Conservation (phyloP, 2,888 invertebrate species). For the Pristionchus maxplancki region DNA sequence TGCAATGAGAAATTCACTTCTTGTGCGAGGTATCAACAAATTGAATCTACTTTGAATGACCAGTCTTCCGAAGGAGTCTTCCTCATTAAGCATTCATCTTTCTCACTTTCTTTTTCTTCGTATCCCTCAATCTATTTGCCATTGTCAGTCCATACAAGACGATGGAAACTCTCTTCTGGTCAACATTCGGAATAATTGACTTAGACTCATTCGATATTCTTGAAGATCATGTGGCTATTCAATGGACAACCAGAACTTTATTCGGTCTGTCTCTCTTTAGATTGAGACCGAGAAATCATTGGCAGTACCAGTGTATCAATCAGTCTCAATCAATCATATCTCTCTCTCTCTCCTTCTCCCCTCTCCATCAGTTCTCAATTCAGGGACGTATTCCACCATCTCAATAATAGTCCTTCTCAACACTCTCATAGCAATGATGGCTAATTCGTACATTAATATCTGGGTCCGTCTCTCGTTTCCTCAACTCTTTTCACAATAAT, state of each 20-base stretch:
- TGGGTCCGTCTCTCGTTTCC: constrained; percentile 85
- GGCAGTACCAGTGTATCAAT: not conserved
- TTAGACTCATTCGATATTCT: constrained; percentile 94
- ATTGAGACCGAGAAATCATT: not conserved
- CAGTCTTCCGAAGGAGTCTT: no score
- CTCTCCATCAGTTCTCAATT: not conserved
- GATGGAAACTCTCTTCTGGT: constrained; percentile 97
- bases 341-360: not conserved
- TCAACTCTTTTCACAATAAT: not conserved
- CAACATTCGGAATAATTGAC: constrained; percentile 95
- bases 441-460: constrained; percentile 97
- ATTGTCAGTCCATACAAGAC: constrained; percentile 92
- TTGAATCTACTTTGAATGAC: not conserved
- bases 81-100: not conserved
- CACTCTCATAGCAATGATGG: constrained; percentile 99
- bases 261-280: constrained; percentile 82
- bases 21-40: constrained; percentile 78
- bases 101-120: not conserved
- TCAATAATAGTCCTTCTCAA: constrained; percentile 96
- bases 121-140: not conserved
- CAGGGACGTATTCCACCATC: constrained; percentile 92
- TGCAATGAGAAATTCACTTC: constrained; percentile 78
- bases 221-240: constrained; percentile 95
- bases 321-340: not conserved
- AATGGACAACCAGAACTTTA: constrained; percentile 98